phyloP scores from a whole-genome alignment of 2,888 invertebrate species.

The Hydropsyche betteni region DNA sequence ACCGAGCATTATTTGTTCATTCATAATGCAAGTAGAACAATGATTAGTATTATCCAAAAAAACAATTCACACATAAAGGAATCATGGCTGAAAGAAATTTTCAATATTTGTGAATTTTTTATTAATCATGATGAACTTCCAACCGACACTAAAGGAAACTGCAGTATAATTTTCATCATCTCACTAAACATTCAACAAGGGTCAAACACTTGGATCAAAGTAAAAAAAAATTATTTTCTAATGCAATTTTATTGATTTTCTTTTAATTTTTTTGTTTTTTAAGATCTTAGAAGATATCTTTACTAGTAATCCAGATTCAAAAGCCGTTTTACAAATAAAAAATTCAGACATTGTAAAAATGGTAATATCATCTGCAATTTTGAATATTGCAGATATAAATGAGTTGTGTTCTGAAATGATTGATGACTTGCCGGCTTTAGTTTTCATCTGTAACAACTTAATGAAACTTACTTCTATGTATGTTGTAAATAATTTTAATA shows the following conservation, averaged over 20 bases:
- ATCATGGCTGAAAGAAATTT: constrained; percentile 50
- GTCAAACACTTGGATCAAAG: constrained; percentile 46
- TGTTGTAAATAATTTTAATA: constrained; percentile 18
- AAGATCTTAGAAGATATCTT: constrained; percentile 31
- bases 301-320: neutral
- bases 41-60: constrained; percentile 59
- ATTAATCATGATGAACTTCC: constrained; percentile 59
- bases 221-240: constrained; percentile 49
- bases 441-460: constrained; percentile 42
- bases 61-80: constrained; percentile 51
- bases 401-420: constrained; percentile 36
- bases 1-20: constrained; percentile 54
- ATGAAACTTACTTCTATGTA: constrained; percentile 44
- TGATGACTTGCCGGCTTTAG: constrained; percentile 25
- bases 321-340: neutral
- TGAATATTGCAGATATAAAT: constrained; percentile 43
- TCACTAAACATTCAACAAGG: constrained; percentile 56
- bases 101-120: constrained; percentile 22
- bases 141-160: constrained; percentile 66
- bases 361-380: constrained; percentile 53
- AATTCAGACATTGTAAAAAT: constrained; percentile 50
- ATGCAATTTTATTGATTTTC: neutral
- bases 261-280: constrained; percentile 16
- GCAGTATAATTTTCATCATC: constrained; percentile 62
- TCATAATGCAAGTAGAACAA: constrained; percentile 60